Conservation (phyloP, 2,113 vertebrate genomes). For the Pachyramphus minor region DNA sequence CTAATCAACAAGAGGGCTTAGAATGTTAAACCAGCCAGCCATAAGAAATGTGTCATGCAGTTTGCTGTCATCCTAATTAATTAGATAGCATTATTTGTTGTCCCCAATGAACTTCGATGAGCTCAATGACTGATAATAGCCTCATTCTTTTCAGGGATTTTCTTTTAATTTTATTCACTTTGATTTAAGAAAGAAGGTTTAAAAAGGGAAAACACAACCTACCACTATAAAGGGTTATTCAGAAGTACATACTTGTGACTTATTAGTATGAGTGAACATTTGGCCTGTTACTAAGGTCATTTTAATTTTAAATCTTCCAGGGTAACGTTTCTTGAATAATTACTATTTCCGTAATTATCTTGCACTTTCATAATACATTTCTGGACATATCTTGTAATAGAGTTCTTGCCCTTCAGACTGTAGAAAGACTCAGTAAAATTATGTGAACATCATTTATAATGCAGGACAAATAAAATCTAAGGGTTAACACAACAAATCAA, state of each 20-base stretch:
- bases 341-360: slow-evolving; percentile 36
- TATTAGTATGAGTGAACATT: background rate
- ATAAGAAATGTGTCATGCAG: slow-evolving; percentile 77
- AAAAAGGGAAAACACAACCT: background rate
- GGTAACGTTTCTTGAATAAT: slow-evolving; percentile 8
- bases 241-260: background rate
- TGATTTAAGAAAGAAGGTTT: slow-evolving; percentile 5
- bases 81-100: slow-evolving; percentile 80
- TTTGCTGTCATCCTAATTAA: slow-evolving; percentile 81
- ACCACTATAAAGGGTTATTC: background rate
- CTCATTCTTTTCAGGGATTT: slow-evolving; percentile 59
- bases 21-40: slow-evolving; percentile 78
- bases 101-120: slow-evolving; percentile 74
- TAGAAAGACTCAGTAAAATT: background rate
- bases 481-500: background rate
- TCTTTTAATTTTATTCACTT: slow-evolving; percentile 49
- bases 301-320: slow-evolving; percentile 48
- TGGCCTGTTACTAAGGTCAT: slow-evolving; percentile 4
- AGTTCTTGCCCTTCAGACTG: slow-evolving; percentile 6
- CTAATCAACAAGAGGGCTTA: slow-evolving; percentile 78
- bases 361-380: slow-evolving; percentile 1
- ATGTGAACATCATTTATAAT: background rate
- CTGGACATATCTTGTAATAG: slow-evolving; percentile 21
- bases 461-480: background rate
- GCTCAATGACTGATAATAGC: slow-evolving; percentile 70